Evolutionary conservation across 2,113 vertebrate species (phyloP).

Genomic region (Hippolais icterina): DNA sequence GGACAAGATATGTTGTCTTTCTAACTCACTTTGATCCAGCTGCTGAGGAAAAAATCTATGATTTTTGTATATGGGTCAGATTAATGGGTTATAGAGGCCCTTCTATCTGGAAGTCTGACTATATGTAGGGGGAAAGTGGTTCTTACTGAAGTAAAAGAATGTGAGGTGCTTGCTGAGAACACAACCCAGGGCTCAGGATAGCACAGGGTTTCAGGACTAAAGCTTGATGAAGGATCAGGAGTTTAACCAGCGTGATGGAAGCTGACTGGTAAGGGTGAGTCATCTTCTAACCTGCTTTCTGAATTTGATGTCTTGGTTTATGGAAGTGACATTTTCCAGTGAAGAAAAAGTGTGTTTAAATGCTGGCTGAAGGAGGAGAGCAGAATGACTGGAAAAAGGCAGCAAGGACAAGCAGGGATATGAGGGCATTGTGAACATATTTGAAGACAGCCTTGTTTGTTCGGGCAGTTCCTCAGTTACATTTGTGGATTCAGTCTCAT

Average conservation of each 20-base stretch:
- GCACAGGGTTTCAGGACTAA: neutral
- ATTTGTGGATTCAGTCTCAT: neutral
- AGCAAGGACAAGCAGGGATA: neutral
- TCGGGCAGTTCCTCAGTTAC: neutral
- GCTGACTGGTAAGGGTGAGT: neutral
- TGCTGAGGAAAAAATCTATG: neutral
- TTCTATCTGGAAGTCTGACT: neutral
- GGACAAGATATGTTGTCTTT: neutral
- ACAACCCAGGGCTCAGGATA: neutral
- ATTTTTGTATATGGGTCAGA: neutral
- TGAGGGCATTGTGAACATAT: neutral
- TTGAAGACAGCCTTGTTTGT: neutral
- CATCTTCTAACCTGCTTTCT: neutral
- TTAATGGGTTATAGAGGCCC: neutral
- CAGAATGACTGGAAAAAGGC: neutral
- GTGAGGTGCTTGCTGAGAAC: neutral
- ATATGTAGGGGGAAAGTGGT: accelerated
- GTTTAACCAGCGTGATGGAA: neutral
- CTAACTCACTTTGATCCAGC: neutral
- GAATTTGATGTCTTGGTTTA: neutral
- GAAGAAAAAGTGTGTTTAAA: neutral
- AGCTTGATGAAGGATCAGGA: neutral
- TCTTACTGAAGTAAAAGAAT: neutral
- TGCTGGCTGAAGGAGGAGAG: neutral
- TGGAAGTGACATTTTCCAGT: neutral